Base-by-base conservation (phyloP, 2,888 invertebrate species). In the Clistopyga incitator region DNA sequence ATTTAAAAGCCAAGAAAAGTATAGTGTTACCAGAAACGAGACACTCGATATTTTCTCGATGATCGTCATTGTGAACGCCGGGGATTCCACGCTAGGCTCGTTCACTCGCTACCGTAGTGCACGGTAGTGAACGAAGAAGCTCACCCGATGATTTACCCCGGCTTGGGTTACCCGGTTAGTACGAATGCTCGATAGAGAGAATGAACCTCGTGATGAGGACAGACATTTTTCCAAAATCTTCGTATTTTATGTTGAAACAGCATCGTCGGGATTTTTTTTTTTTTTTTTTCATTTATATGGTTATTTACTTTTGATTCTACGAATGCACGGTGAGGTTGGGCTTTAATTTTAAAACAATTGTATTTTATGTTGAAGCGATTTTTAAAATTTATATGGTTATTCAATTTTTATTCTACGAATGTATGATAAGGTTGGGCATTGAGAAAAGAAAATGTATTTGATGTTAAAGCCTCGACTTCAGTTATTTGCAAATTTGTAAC, bases 41-140 rank as follows among this genome's bases (percentile, higher is more conserved):
- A 92, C 91, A 92, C 91, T 90, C 89, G 92, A 92, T 92, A 92
- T 92, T 92, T 92, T 92, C 89, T 89, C 91, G 89, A 92, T 91
- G 92, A 92, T 92, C 90, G 88, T 92, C 90, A 92, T 92, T 92
- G 92, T 92, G 85, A 23, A 20, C 42, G 38, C 20, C 71, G 67
- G 70, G 78, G 64, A 78, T 83, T 68, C 72, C 67, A 56, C 76
- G 34, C 29, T 20, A 13, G 74, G 54, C 54, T 45, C 77, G 42
- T 71, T 78, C 68, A 50, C 67, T 76, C 72, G 84, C 86, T 89
- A 89, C 88, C 84, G 88, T 87, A 78, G 80, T 74, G 84, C 68
- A 82, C 84, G 84, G 67, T 80, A 77, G 81, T 78, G 74, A 23
- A 4, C 34, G 54, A 68, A 72, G 76, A 85, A 85, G 78, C 86